These are phyloP conservation scores for Syngnathus rostellatus DNA, from an alignment of 2,797 vertebrate genomes.

Conservation along the genomic window DNA sequence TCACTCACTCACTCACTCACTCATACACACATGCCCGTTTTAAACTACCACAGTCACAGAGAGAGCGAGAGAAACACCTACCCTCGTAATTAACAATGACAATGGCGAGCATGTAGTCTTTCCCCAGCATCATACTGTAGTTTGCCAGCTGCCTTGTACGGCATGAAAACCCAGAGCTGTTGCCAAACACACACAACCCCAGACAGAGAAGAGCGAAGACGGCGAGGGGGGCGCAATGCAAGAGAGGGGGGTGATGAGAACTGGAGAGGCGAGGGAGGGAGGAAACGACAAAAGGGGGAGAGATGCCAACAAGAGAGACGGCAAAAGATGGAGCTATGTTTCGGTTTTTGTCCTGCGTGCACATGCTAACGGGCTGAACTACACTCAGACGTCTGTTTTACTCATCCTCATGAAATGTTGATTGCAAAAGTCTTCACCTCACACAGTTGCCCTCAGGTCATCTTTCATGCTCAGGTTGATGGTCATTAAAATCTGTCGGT, in stretches of 20 bases:
- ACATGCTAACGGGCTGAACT: background rate
- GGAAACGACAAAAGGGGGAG: constrained; percentile 17
- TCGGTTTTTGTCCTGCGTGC: background rate
- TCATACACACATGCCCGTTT: background rate
- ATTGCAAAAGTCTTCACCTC: constrained; percentile 17
- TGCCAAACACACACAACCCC: constrained; percentile 41
- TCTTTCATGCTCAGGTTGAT: constrained; percentile 15
- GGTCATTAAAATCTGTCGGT: background rate
- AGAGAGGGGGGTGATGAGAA: constrained; percentile 16
- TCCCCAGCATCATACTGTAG: constrained; percentile 63
- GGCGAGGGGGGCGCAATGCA: constrained; percentile 12
- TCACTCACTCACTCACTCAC: background rate
- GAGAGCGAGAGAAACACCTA: constrained; percentile 51
- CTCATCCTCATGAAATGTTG: background rate
- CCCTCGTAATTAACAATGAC: constrained; percentile 72
- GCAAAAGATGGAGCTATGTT: constrained; percentile 11
- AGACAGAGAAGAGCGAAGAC: constrained; percentile 30
- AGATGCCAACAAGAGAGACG: background rate
- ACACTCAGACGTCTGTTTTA: background rate
- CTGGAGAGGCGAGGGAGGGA: constrained; percentile 17
- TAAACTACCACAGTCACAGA: background rate
- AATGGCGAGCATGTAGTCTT: constrained; percentile 75
- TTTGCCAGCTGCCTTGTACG: constrained; percentile 54
- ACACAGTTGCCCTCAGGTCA: constrained; percentile 34
- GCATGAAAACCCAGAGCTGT: constrained; percentile 35